Conservation (phyloP, 2,113 vertebrate species). For the Illadopsis cleaveri region DNA sequence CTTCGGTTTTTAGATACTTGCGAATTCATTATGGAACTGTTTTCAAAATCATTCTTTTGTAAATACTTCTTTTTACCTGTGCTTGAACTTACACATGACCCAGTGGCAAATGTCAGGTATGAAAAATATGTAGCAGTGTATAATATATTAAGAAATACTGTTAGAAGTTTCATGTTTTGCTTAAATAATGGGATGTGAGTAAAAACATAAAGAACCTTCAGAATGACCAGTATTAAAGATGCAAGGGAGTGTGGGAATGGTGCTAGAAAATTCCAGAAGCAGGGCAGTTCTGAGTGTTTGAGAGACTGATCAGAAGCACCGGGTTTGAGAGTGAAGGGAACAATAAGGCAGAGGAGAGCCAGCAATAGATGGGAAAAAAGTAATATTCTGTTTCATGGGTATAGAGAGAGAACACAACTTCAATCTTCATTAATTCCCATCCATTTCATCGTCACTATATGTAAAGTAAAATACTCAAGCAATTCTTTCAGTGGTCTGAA, state of each 20-base stretch:
- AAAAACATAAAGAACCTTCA: not conserved
- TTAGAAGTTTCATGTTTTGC: not conserved
- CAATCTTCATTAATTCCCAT: not conserved
- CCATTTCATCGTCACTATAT: not conserved
- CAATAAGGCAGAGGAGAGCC: not conserved
- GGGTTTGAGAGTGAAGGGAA: not conserved
- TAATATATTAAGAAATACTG: not conserved
- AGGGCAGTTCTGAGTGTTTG: not conserved
- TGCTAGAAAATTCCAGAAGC: not conserved
- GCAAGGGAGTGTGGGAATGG: not conserved
- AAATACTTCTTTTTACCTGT: slow-evolving; percentile 90
- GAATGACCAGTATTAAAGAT: not conserved
- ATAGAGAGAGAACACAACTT: not conserved
- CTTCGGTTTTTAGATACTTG: slow-evolving; percentile 93
- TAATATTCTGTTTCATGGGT: not conserved
- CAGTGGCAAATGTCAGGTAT: slow-evolving; percentile 94
- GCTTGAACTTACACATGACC: slow-evolving; percentile 90
- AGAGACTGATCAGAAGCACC: not conserved
- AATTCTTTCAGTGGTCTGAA: not conserved
- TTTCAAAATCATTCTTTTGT: slow-evolving; percentile 95
- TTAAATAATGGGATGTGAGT: not conserved
- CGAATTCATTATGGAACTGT: slow-evolving; percentile 91
- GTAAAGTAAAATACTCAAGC: not conserved
- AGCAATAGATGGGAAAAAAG: not conserved
- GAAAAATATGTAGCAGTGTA: not conserved